Evolutionary conservation across 2,888 invertebrate genomes (phyloP).

Genomic region (Cryptophagus acutangulus): DNA sequence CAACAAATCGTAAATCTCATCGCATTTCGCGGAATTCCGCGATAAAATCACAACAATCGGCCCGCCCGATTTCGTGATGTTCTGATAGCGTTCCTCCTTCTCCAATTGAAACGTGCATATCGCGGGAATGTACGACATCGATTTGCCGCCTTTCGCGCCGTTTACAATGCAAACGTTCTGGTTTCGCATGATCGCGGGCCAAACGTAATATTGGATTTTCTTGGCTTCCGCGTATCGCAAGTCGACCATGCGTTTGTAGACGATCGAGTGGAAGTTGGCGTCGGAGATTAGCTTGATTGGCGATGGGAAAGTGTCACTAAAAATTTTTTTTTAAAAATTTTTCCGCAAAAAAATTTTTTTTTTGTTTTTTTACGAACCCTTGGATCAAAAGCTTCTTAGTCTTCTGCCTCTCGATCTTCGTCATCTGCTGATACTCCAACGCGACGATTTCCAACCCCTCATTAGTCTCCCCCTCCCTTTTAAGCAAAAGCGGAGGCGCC

Average conservation of each 20-base stretch:
- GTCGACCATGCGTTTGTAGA: slow-evolving; percentile 28
- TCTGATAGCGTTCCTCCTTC: slow-evolving; percentile 45
- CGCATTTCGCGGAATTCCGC: slow-evolving; percentile 55
- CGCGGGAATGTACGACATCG: slow-evolving; percentile 65
- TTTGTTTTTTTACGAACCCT: slow-evolving; percentile 29
- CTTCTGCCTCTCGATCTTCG: slow-evolving; percentile 27
- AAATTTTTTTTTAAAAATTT: slow-evolving; percentile 13
- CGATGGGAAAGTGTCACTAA: slow-evolving; percentile 30
- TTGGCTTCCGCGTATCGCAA: slow-evolving; percentile 41
- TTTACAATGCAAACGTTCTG: slow-evolving; percentile 62
- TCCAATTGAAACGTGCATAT: slow-evolving; percentile 58
- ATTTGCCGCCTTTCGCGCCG: slow-evolving; percentile 60
- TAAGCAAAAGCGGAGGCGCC: slow-evolving; percentile 16
- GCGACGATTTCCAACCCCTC: slow-evolving; percentile 21
- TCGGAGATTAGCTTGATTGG: slow-evolving; percentile 27
- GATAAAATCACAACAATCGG: slow-evolving; percentile 65
- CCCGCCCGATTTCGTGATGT: slow-evolving; percentile 46
- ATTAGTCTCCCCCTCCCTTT: slow-evolving; percentile 12
- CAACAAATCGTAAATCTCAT: slow-evolving; percentile 50
- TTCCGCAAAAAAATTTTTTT: neutral
- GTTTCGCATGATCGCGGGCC: slow-evolving; percentile 64
- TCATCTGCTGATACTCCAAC: slow-evolving; percentile 24
- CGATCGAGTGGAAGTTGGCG: slow-evolving; percentile 32
- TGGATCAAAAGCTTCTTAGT: slow-evolving; percentile 31
- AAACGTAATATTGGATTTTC: slow-evolving; percentile 63